phyloP scores from a whole-genome alignment of 1,140 invertebrate species.

The Gyrodactylus bullatarudis region DNA sequence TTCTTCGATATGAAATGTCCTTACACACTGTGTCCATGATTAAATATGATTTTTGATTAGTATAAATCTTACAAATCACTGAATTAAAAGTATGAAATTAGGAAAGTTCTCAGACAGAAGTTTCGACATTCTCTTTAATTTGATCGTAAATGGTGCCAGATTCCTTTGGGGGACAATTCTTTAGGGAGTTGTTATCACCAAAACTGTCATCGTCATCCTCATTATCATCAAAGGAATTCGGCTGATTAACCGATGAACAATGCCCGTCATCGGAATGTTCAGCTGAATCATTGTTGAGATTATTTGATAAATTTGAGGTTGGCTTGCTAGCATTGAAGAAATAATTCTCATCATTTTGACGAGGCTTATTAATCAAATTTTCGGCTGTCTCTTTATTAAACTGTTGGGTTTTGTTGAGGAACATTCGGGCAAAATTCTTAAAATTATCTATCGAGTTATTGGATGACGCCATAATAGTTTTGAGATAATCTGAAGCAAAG shows the following conservation, averaged over 20 bases:
- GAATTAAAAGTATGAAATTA: no score
- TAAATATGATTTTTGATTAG: no score
- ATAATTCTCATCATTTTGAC: neutral
- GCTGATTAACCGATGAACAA: neutral
- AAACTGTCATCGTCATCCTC: neutral
- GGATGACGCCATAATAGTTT: neutral
- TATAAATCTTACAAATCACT: no score
- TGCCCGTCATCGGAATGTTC: neutral
- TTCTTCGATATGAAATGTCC: no score
- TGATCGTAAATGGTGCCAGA: no score
- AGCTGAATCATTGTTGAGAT: neutral
- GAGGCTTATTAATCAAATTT: neutral
- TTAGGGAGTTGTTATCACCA: neutral
- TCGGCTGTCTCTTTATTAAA: no score
- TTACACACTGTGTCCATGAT: no score
- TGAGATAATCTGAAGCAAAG: neutral
- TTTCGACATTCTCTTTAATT: neutral
- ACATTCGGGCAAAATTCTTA: neutral
- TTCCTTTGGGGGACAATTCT: no score
- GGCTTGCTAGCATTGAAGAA: no score
- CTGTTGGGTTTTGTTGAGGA: neutral
- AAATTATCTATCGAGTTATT: neutral
- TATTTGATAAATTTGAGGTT: neutral
- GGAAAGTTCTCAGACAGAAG: neutral
- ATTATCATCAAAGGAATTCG: neutral